A percentile compares a stretch with the other conserved stretches of the same genome.
phyloP scores from a whole-genome alignment of 1,140 invertebrate genomes.

The Zaprionus kolodkinae region DNA sequence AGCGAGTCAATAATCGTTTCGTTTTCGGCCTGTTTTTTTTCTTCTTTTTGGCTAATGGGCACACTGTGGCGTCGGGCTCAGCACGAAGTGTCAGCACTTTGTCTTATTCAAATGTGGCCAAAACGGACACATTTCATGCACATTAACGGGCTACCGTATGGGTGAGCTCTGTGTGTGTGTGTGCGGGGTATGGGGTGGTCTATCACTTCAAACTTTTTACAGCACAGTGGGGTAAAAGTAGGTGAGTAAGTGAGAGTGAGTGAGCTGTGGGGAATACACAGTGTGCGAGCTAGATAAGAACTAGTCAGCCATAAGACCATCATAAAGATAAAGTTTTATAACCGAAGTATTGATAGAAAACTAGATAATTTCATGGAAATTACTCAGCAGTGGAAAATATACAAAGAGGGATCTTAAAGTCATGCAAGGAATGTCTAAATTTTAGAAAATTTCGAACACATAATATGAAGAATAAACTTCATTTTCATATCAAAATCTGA shows the following conservation, averaged over 20 bases:
- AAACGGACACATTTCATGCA: conserved; percentile 40
- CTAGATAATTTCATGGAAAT: not conserved
- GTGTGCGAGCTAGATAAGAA: not conserved
- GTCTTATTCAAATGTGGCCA: conserved; percentile 50
- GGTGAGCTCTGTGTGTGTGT: not conserved
- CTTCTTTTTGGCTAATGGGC: conserved; percentile 54
- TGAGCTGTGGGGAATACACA: not conserved
- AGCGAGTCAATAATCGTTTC: conserved; percentile 48
- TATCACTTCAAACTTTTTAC: conserved; percentile 38
- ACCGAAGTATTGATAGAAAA: not conserved
- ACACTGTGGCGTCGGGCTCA: conserved; percentile 47
- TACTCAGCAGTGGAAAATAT: not conserved
- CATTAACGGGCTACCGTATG: conserved; percentile 34
- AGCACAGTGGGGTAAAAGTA: not conserved
- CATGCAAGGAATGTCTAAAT: too few relatives aligned
- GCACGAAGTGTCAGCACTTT: conserved; percentile 68
- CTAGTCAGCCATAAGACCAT: not conserved
- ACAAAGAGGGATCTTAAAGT: too few relatives aligned
- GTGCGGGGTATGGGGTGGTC: conserved; percentile 17
- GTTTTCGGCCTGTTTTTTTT: conserved; percentile 46
- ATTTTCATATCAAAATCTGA: too few relatives aligned
- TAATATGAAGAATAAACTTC: too few relatives aligned
- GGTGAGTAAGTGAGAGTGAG: conserved; percentile 13
- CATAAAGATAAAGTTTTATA: conserved; percentile 6
- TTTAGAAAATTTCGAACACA: too few relatives aligned